Base-by-base conservation (phyloP, 2,113 vertebrate genomes). In the Coregonus clupeaformis region DNA sequence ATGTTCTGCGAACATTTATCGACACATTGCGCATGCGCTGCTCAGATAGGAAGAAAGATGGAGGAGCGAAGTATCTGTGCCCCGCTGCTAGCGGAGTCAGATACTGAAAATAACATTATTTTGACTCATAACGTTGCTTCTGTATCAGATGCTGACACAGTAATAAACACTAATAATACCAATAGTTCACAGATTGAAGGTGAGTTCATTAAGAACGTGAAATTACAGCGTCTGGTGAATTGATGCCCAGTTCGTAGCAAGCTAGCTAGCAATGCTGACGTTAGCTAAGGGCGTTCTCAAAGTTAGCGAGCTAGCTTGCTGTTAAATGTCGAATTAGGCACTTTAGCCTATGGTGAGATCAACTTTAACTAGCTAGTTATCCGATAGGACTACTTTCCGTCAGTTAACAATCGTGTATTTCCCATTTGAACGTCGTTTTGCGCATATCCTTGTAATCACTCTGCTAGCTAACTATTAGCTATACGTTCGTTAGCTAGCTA, bases 81-180 rank as follows among this genome's bases (percentile, higher is more conserved):
- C 83, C 85, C 84, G 90, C 91, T 57, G 32, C 63, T 71, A 47
- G 91, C 85, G 87, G 85, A 91, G 87, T 83, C 88, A 90, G 86
- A 88, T 87, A 80, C 82, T 80, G 76, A 78, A 87, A 87, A 75
- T 78, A 82, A 78, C 85, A 82, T 52, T 68, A 73, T 11, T 36
- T 84, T 73, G 78, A 47, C 80, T 80, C 73, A 80, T 86, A 83
- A 89, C 81, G 78, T 80, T 84, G 86, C 88, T 82, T 91, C 84
- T 83, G 76, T 88, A 42, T 42, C 36, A 89, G 88, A 87, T 84
- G 82, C 88, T 87, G 90, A 91, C 82, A 93, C 86, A 90, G 89
- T 93, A 89, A 92, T 91, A 94, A 94, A 92, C 90, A 92, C 85
- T 91, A 86, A 92, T 45, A 91, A 84, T 74, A 90, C 78, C 81